These are phyloP conservation scores for Torymus auratus DNA, from an alignment of 2,888 invertebrate species.

Conservation along the genomic window DNA sequence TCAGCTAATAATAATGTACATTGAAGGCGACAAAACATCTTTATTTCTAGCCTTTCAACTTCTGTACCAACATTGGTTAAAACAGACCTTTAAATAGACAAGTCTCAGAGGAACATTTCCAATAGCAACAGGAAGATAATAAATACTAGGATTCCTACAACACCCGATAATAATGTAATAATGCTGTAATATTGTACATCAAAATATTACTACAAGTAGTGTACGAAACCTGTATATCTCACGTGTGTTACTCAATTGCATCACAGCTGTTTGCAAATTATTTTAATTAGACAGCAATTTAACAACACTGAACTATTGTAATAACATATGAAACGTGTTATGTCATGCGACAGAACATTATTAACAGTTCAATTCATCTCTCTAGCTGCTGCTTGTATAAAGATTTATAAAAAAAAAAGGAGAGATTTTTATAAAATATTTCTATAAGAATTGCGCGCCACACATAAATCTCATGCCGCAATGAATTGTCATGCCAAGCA, in stretches of 20 bases:
- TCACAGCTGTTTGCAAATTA: not conserved
- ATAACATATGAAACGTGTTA: not conserved
- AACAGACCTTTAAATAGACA: slow-evolving; percentile 18
- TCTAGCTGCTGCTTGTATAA: too few species aligned
- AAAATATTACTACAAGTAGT: not conserved
- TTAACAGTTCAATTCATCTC: not conserved
- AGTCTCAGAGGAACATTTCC: slow-evolving; percentile 34
- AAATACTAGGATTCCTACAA: slow-evolving; percentile 2
- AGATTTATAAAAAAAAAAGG: too few species aligned
- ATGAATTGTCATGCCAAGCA: too few species aligned
- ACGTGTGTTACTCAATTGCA: not conserved
- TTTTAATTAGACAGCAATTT: too few species aligned
- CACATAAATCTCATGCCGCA: too few species aligned
- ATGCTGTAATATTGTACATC: slow-evolving; percentile 17
- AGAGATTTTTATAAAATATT: too few species aligned
- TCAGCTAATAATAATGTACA: slow-evolving; percentile 3
- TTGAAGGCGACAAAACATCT: not conserved
- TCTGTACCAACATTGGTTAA: not conserved
- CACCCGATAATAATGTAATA: slow-evolving; percentile 44
- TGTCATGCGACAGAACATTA: slow-evolving; percentile 7
- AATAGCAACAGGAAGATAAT: slow-evolving; percentile 2
- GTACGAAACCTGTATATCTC: not conserved
- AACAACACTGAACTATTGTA: too few species aligned
- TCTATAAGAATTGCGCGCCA: too few species aligned
- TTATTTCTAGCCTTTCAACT: slow-evolving; percentile 5